Base-by-base conservation (phyloP, 2,888 invertebrate species). In the Erebia epiphron region DNA sequence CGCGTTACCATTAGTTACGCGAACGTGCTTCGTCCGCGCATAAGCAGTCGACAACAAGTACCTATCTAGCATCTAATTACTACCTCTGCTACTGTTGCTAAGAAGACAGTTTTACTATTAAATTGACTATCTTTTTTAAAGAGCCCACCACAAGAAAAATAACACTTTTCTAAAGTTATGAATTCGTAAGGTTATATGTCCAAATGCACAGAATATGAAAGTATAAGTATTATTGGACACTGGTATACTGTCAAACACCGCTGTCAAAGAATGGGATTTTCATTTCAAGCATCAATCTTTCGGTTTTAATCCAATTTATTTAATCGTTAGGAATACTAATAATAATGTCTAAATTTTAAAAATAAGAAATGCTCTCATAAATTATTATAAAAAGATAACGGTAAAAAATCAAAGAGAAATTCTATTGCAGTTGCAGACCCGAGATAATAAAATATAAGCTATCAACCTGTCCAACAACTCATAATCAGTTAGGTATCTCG, bases 1-100 rank as follows among this genome's bases (percentile, higher is more conserved):
- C 82, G 81, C 84, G 86, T 87, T 80, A 74, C 76, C 73, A 81
- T 81, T 82, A 75, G 82, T 85, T 84, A 83, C 83, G 82, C 81
- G 81, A 79, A 78, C 78, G 80, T 75, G 73, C 58, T 67, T 56
- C 66, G 69, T 63, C 72, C 66, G 56, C 68, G 67, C 70, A 73
- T 61, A 68, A 66, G 60, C 58, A 73, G 50, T 14, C 46, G 18
- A 61, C 65, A 46, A 49, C 61, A 66, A 58, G 56, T 16, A 58
- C 54, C 56, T 63, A 58, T 35, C 14, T 54, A 68, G 57, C 52
- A 62, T 73, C 26, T 62, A 35, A 16, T 67, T 58, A 67, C 52
- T 57, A 35, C 35, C 26, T 35, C 35, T 35, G 49, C 16, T 26
- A 14, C 57, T 68, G 56, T 67, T 49, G n/a, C 50, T 35, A 63